phyloP scores from a whole-genome alignment of 37 sponge, comb jelly and placozoan genomes.

The Cliona cf. orientalis region DNA sequence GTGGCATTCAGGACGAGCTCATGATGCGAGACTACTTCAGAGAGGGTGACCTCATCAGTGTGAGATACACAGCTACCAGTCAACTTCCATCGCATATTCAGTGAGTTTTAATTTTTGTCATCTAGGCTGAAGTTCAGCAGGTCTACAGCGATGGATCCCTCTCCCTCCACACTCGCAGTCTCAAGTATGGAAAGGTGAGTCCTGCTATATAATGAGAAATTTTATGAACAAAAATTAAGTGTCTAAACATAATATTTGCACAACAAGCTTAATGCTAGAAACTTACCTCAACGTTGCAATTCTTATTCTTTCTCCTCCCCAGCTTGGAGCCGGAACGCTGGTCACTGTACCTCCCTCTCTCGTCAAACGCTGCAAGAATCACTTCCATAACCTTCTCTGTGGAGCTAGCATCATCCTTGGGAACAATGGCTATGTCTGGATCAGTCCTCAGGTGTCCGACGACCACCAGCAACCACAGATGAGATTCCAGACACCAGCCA shows the following conservation, averaged over 20 bases:
- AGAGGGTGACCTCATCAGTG: constrained; percentile 96
- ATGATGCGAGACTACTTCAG: constrained; percentile 94
- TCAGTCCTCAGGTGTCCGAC: constrained; percentile 75
- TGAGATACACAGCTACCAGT: constrained; percentile 20
- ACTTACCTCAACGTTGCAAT: too few species aligned
- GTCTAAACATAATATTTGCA: too few species aligned
- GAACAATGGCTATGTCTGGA: constrained; percentile 97
- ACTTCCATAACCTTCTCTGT: constrained; percentile 94
- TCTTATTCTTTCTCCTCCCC: not conserved
- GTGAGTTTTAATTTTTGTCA: constrained; percentile 1
- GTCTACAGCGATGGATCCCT: constrained; percentile 84
- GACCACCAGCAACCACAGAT: constrained; percentile 50
- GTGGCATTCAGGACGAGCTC: constrained; percentile 91
- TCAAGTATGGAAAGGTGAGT: constrained; percentile 94
- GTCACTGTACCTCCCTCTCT: constrained; percentile 84
- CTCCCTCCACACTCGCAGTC: constrained; percentile 91
- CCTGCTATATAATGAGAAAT: not conserved
- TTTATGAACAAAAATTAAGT: too few species aligned
- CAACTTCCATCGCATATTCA: not conserved
- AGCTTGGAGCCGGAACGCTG: constrained; percentile 79
- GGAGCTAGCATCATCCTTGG: constrained; percentile 94
- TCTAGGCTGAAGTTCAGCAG: constrained; percentile 91
- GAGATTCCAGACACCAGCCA: constrained; percentile 23
- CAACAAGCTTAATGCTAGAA: too few species aligned
- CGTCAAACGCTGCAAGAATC: constrained; percentile 95